Evolutionary conservation across 1,140 invertebrate genomes (phyloP), one percentile per base, ranked within the genome.

Genomic region (Trachymyrmex cornetzi): DNA sequence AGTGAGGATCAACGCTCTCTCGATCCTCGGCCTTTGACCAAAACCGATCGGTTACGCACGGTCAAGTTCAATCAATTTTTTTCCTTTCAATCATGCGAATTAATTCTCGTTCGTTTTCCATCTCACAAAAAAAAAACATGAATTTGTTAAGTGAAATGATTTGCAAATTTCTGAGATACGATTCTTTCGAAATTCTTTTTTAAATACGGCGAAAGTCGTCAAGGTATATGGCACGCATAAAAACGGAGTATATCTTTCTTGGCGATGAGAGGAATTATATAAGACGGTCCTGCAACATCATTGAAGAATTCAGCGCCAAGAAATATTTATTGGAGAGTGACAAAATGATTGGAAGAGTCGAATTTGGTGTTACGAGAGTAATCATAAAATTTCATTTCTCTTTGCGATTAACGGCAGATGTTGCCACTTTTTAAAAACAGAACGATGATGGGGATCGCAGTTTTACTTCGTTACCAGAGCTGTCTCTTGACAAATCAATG

Each of bases 61-160:
- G 88, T 86, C 89, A 90, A 90, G 89, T 90, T 90, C 89, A 34
- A 84, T 61, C 55, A 19, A 34, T 4, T 74, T 19, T 63, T 74
- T 12, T 38, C n/a, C 50, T 64, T 30, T 53, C 27, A 38, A 12
- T 11, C 22, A 19, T n/a, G 44, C 19, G 72, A 34, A 61, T 50
- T 59, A 5, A 48, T 64, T 24, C 3, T 7, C 7, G 4, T 0
- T 59, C 22, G 50, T 38, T 57, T 22, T 22, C 9, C 9, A 14
- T 48, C 1, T 50, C 5, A 4, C 9, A 3, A 71, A 27, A 19
- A 5, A n/a, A 2, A 67, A 22, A 4, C 12, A 6, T 3, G 19
- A 1, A 63, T 19, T 57, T 38, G 44, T 6, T 7, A 55, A 6
- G 11, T 34, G 3, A 67, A 53, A 66, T 38, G 2, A 53, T 22